phyloP scores from a whole-genome alignment of 2,113 vertebrate species.

The Cichladusa arquata region DNA sequence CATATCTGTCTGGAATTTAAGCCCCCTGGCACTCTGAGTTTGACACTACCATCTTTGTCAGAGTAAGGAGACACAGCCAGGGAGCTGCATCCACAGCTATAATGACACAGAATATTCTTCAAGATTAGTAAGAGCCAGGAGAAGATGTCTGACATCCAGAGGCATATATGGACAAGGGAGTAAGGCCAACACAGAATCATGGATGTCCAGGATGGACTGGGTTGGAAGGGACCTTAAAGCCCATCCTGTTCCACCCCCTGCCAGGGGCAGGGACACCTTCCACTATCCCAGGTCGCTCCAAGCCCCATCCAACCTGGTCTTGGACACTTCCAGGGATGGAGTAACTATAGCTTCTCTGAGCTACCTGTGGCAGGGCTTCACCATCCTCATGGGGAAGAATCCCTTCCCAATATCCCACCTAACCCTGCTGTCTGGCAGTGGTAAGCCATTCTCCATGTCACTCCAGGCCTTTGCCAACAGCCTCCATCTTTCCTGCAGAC shows the following conservation, averaged over 20 bases:
- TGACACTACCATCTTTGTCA: neutral
- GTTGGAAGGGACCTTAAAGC: neutral
- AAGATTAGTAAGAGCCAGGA: neutral
- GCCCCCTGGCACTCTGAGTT: neutral
- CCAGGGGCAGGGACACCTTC: neutral
- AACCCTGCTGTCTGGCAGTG: neutral
- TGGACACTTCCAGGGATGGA: neutral
- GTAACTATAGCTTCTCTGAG: fast-evolving
- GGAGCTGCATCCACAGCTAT: neutral
- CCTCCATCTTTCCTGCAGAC: neutral
- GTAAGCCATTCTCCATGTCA: neutral
- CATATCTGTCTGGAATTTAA: neutral
- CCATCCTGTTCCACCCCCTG: neutral
- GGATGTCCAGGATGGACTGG: neutral
- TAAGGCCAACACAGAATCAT: neutral
- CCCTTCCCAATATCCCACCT: neutral
- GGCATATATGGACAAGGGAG: fast-evolving
- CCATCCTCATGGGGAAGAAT: neutral
- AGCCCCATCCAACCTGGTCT: fast-evolving
- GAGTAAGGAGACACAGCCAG: neutral
- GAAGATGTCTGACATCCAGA: neutral
- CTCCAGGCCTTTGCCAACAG: neutral
- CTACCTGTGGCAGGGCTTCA: neutral
- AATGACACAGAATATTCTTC: neutral
- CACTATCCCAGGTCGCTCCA: neutral